Evolutionary conservation across 2,888 invertebrate genomes (phyloP).

Genomic region (Protodeltote pygarga): DNA sequence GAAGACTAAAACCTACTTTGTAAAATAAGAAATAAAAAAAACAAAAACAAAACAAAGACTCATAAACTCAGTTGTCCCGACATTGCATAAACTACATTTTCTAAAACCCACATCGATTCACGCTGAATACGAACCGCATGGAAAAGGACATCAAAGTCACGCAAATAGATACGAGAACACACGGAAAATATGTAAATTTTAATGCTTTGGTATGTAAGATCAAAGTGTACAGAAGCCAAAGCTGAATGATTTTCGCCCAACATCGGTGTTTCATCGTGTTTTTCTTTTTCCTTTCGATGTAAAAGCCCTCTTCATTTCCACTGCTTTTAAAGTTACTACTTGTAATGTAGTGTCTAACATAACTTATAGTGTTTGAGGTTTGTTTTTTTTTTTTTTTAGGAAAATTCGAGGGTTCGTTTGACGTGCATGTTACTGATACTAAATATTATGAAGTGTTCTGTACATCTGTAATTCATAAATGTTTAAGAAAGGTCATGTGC

Average conservation of each 20-base stretch:
- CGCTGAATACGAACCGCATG: constrained; percentile 61
- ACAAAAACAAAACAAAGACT: constrained; percentile 36
- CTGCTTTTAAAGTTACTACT: constrained; percentile 54
- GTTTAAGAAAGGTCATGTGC: too few relatives aligned
- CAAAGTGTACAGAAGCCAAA: constrained; percentile 63
- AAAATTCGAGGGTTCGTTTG: background rate
- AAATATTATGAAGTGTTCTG: too few relatives aligned
- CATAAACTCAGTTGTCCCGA: constrained; percentile 40
- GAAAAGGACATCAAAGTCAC: constrained; percentile 80
- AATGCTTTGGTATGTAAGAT: constrained; percentile 72
- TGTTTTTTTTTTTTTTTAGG: background rate
- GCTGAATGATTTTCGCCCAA: constrained; percentile 62
- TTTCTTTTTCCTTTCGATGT: constrained; percentile 46
- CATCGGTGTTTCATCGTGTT: constrained; percentile 55
- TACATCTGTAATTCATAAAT: too few relatives aligned
- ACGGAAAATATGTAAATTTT: constrained; percentile 83
- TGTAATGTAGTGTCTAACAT: constrained; percentile 36
- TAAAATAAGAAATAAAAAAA: constrained; percentile 9
- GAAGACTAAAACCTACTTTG: too few relatives aligned
- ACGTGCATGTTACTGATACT: background rate
- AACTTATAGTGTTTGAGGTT: background rate
- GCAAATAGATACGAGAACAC: constrained; percentile 67
- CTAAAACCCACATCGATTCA: constrained; percentile 58
- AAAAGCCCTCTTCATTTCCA: constrained; percentile 55
- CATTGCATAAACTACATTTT: constrained; percentile 43